Percentiles rank a stretch among this genome's conserved stretches.
These are phyloP conservation scores for Xerus inauris DNA, from an alignment of 2,113 vertebrate species.

Conservation along the genomic window DNA sequence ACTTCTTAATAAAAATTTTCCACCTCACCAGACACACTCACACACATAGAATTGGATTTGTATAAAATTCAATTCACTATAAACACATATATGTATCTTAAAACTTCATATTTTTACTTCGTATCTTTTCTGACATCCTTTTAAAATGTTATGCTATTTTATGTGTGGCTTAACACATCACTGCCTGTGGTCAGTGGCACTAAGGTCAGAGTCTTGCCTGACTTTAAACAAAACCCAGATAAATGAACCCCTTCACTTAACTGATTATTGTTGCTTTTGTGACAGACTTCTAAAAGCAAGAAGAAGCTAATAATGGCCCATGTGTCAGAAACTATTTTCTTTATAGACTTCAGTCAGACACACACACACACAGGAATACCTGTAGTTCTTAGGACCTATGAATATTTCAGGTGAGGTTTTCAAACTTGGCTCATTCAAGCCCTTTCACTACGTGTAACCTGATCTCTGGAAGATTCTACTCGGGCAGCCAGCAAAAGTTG, in stretches of 20 bases:
- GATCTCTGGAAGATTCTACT: not conserved
- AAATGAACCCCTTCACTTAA: not conserved
- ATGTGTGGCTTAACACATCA: not conserved
- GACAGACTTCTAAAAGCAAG: not conserved
- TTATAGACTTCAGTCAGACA: not conserved
- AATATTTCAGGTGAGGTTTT: not conserved
- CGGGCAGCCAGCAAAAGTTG: not conserved
- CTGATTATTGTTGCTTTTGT: not conserved
- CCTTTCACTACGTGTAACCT: not conserved
- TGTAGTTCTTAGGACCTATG: not conserved
- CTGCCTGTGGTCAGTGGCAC: not conserved
- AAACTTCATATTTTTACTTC: not conserved
- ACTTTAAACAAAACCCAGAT: not conserved
- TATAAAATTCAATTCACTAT: not conserved
- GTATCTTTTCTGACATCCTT: not conserved
- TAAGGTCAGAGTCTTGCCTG: not conserved
- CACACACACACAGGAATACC: not conserved
- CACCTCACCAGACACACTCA: not conserved
- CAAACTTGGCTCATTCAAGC: not conserved
- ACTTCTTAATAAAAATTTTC: not conserved
- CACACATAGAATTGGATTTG: not conserved
- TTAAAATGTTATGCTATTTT: not conserved
- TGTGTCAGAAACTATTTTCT: not conserved
- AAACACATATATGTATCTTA: not conserved
- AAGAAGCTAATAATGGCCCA: not conserved